These are phyloP conservation scores for Discoglossus pictus DNA, from an alignment of 2,797 vertebrate genomes.

Conservation along the genomic window DNA sequence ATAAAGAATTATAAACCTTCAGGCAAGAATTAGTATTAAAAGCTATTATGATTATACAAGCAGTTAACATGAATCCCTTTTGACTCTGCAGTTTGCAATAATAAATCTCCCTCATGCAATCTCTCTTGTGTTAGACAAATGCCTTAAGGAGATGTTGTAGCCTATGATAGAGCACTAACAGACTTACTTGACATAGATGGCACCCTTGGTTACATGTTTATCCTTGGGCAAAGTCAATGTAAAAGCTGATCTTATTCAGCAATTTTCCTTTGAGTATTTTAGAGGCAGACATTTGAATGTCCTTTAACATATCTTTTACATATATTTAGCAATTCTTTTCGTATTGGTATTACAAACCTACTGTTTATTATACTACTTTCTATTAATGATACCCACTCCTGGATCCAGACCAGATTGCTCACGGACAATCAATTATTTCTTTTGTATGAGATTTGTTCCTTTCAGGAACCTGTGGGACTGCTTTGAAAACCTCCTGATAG, in stretches of 20 bases:
- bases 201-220: conserved; percentile 57
- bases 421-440: conserved; percentile 21
- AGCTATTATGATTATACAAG: conserved; percentile 74
- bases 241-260: conserved; percentile 57
- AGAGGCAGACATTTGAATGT: conserved; percentile 50
- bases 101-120: conserved; percentile 68
- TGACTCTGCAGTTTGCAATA: conserved; percentile 70
- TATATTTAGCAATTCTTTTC: background rate
- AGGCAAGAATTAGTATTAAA: conserved; percentile 80
- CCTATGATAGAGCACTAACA: conserved; percentile 64
- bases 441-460: conserved; percentile 7
- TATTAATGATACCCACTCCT: background rate
- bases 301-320: conserved; percentile 41
- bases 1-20: conserved; percentile 72
- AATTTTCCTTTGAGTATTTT: conserved; percentile 59
- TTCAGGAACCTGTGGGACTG: conserved; percentile 15
- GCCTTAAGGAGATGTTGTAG: conserved; percentile 68
- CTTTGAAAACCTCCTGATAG: conserved; percentile 39
- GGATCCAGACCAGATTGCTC: conserved; percentile 5
- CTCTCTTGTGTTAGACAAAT: conserved; percentile 59
- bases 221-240: conserved; percentile 72
- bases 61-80: conserved; percentile 72
- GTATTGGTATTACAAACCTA: background rate
- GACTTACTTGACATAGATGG: conserved; percentile 63
- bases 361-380: background rate